Conservation (phyloP, 1,140 invertebrate genomes). For the Diorhabda carinulata region DNA sequence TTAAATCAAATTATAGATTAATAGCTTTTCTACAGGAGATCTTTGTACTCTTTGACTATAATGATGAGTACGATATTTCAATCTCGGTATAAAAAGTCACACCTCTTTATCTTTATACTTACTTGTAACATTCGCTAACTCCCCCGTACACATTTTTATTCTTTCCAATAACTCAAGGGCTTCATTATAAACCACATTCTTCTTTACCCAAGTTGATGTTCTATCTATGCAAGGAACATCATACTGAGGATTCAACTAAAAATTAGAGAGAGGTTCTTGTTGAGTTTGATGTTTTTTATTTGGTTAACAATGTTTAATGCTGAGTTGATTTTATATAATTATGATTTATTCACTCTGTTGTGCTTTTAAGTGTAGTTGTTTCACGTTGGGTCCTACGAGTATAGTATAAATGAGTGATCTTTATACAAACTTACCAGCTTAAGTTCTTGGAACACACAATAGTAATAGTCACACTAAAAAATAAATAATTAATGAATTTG, state of each 20-base stretch:
- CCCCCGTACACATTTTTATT: conserved; percentile 24
- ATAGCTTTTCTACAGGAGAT: not conserved
- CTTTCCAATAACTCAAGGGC: conserved; percentile 23
- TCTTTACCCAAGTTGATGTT: conserved; percentile 31
- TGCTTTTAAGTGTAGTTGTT: no score
- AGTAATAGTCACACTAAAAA: conserved; percentile 42
- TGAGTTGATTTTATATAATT: no score
- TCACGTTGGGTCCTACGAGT: no score
- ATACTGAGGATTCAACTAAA: conserved; percentile 26
- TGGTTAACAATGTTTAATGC: no score
- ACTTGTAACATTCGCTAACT: conserved; percentile 16
- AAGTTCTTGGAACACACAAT: conserved; percentile 37
- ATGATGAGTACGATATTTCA: not conserved
- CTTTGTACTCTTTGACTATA: not conserved
- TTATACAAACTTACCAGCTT: conserved; percentile 32
- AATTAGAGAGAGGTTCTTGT: not conserved
- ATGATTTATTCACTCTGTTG: not conserved
- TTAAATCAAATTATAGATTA: conserved; percentile 16
- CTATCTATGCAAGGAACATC: conserved; percentile 28
- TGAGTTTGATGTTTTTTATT: no score
- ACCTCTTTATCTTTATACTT: not conserved
- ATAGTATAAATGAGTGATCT: no score
- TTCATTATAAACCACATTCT: conserved; percentile 33
- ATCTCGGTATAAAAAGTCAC: not conserved
- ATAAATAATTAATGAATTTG: not conserved